Conservation (phyloP, 2,888 invertebrate species). For the Schizaphis graminum region DNA sequence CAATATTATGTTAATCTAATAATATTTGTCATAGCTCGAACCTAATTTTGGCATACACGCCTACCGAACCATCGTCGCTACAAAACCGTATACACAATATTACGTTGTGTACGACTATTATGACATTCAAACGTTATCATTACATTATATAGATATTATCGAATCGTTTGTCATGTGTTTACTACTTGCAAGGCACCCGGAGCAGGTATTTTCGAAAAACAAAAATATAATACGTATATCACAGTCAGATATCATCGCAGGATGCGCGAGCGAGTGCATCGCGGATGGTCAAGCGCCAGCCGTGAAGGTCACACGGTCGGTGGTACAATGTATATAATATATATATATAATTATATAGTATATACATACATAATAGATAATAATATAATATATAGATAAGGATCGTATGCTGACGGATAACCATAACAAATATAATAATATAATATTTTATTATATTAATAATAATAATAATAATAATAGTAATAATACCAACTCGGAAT, state of each 20-base stretch:
- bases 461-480: neutral
- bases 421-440: too few relatives aligned
- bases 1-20: neutral
- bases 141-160: neutral
- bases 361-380: too few relatives aligned
- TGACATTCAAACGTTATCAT: neutral
- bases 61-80: neutral
- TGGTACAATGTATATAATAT: neutral
- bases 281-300: neutral
- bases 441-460: neutral
- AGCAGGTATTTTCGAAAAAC: neutral
- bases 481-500: neutral
- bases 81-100: neutral
- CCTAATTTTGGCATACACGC: neutral
- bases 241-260: neutral
- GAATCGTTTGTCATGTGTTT: neutral
- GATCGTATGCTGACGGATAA: too few relatives aligned
- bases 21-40: neutral
- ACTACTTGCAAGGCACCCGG: neutral
- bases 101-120: neutral
- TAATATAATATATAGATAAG: too few relatives aligned
- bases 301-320: neutral
- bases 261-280: neutral
- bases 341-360: too few relatives aligned
- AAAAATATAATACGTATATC: neutral